phyloP scores from a whole-genome alignment of 2,113 vertebrate species.

The Pseudopipra pipra region DNA sequence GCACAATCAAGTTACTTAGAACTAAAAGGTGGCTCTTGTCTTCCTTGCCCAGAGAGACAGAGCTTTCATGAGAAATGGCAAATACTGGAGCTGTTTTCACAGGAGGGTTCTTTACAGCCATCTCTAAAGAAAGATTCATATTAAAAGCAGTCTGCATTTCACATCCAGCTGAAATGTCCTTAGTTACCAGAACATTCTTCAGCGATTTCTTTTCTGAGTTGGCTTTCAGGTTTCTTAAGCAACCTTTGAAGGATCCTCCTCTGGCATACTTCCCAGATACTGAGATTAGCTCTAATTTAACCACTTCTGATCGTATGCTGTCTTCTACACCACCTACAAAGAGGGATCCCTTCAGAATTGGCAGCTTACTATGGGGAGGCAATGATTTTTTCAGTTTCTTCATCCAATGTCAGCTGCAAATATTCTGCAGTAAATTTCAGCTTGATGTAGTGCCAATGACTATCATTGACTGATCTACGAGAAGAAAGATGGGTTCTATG shows the following conservation, averaged over 20 bases:
- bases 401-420: conserved; percentile 82
- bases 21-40: conserved; percentile 73
- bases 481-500: conserved; percentile 78
- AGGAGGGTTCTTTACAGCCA: neutral
- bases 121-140: conserved; percentile 23
- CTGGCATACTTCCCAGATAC: conserved; percentile 78
- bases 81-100: conserved; percentile 42
- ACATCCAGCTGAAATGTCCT: conserved; percentile 88
- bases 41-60: conserved; percentile 56
- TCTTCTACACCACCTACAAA: conserved; percentile 86
- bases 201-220: conserved; percentile 79
- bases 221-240: conserved; percentile 80
- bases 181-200: conserved; percentile 81
- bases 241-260: conserved; percentile 90
- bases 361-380: conserved; percentile 57
- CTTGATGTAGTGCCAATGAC: conserved; percentile 81
- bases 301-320: conserved; percentile 70
- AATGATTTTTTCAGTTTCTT: conserved; percentile 74
- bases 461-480: conserved; percentile 75
- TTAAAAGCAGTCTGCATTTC: conserved; percentile 68
- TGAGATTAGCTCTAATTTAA: conserved; percentile 76
- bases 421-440: conserved; percentile 76
- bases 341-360: conserved; percentile 77
- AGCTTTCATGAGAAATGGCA: conserved; percentile 41
- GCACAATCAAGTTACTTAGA: conserved; percentile 82